Percentiles rank a stretch among this genome's conserved stretches.
Conservation (phyloP, 2,797 vertebrate species). For the Gallinago nigripennis region DNA sequence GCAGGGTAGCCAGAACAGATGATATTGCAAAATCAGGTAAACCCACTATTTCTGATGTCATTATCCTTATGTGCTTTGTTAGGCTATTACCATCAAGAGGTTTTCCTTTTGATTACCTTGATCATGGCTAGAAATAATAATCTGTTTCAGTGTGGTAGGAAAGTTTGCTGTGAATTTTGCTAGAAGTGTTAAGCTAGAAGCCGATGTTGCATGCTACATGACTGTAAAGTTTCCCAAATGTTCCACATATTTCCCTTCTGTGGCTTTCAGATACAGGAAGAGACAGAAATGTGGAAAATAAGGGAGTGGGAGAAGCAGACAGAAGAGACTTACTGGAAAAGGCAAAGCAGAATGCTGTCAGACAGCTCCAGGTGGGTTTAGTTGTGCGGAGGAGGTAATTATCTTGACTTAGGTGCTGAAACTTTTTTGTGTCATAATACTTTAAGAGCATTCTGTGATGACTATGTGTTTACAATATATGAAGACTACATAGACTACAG, state of each 20-base stretch:
- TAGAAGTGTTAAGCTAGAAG: neutral
- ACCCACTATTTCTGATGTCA: fast-evolving
- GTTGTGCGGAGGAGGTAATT: neutral
- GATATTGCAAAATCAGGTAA: neutral
- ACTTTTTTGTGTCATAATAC: neutral
- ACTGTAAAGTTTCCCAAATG: neutral
- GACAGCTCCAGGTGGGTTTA: conserved; percentile 74
- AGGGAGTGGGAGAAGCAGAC: conserved; percentile 87
- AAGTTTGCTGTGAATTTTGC: neutral
- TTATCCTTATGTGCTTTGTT: neutral
- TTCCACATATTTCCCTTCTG: neutral
- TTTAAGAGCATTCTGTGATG: neutral
- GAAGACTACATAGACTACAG: neutral
- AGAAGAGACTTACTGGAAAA: conserved; percentile 70
- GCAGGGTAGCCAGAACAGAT: neutral
- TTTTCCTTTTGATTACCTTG: neutral
- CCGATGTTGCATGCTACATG: fast-evolving
- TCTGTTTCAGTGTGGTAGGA: neutral
- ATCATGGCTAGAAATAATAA: neutral
- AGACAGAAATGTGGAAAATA: conserved; percentile 94
- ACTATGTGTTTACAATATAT: neutral
- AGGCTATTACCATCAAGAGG: neutral
- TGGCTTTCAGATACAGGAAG: conserved; percentile 83
- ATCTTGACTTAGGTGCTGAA: neutral
- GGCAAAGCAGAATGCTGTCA: conserved; percentile 69